Evolutionary conservation across 2,797 vertebrate genomes (phyloP).

Genomic region (Salmo trutta): DNA sequence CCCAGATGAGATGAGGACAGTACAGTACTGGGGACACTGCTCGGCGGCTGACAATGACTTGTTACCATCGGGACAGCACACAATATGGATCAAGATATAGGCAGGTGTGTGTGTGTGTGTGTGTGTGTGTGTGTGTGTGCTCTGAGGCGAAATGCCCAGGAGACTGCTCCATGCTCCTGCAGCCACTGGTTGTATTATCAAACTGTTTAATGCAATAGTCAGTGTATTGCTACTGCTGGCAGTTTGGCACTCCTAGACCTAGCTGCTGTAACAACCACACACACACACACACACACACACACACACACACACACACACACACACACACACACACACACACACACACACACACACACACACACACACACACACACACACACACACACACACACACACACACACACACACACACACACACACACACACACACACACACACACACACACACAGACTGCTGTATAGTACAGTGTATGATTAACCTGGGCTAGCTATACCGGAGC

Average conservation of each 20-base stretch:
- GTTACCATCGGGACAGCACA: constrained; percentile 62
- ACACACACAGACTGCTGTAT: constrained; percentile 9
- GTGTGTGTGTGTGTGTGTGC: constrained; percentile 1
- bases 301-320: too few relatives aligned
- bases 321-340: too few relatives aligned
- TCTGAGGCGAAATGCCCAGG: constrained; percentile 54
- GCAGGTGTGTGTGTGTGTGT: constrained; percentile 1
- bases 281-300: too few relatives aligned
- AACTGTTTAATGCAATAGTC: constrained; percentile 59
- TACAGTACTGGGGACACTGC: constrained; percentile 30
- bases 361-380: too few relatives aligned
- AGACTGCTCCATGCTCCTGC: constrained; percentile 34
- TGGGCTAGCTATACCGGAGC: constrained; percentile 25
- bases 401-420: too few relatives aligned
- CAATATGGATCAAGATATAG: constrained; percentile 52
- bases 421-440: too few relatives aligned
- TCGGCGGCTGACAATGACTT: constrained; percentile 59
- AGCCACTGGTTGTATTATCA: constrained; percentile 65
- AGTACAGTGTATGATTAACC: constrained; percentile 51
- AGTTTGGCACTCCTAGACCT: constrained; percentile 23
- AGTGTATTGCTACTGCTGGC: constrained; percentile 38
- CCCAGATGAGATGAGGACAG: constrained; percentile 54
- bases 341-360: too few relatives aligned
- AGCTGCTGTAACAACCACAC: constrained; percentile 28
- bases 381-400: too few relatives aligned